These are phyloP conservation scores for Cepaea nemoralis DNA, from an alignment of 1,140 invertebrate genomes.

Conservation along the genomic window DNA sequence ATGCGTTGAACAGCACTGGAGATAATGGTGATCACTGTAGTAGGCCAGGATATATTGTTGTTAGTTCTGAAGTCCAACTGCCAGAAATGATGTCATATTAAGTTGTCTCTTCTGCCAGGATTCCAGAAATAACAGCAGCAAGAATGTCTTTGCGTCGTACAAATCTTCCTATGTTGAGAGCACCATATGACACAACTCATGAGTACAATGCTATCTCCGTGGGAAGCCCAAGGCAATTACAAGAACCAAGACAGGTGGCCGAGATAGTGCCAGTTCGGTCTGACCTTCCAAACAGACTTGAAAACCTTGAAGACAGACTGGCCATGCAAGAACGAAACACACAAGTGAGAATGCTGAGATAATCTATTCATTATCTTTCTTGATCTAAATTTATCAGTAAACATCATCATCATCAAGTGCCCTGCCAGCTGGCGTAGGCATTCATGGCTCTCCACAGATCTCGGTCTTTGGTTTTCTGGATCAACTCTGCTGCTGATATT, in stretches of 20 bases:
- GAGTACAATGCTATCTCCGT: conserved; percentile 58
- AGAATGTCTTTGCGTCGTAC: conserved; percentile 38
- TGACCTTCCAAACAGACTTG: conserved; percentile 47
- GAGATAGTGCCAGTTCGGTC: conserved; percentile 35
- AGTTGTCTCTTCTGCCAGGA: not conserved
- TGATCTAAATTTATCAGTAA: no score
- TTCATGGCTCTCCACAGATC: no score
- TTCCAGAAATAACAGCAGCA: not conserved
- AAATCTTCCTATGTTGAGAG: conserved; percentile 23
- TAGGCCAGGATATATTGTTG: no score
- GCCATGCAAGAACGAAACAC: conserved; percentile 61
- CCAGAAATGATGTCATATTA: no score
- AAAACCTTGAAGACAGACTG: conserved; percentile 61
- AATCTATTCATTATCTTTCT: not conserved
- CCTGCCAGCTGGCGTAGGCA: no score
- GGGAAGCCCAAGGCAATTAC: conserved; percentile 39
- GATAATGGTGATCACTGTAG: no score
- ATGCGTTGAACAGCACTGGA: no score
- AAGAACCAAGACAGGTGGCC: conserved; percentile 13
- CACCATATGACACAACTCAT: conserved; percentile 49
- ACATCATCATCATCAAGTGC: no score
- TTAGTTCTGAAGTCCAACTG: no score
- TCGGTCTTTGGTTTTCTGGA: no score
- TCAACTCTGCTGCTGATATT: no score
- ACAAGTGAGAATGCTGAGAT: conserved; percentile 29